A percentile compares a stretch with the other conserved stretches of the same genome.
Conservation (phyloP, 2,797 vertebrate genomes). For the Protosalanx chinensis region DNA sequence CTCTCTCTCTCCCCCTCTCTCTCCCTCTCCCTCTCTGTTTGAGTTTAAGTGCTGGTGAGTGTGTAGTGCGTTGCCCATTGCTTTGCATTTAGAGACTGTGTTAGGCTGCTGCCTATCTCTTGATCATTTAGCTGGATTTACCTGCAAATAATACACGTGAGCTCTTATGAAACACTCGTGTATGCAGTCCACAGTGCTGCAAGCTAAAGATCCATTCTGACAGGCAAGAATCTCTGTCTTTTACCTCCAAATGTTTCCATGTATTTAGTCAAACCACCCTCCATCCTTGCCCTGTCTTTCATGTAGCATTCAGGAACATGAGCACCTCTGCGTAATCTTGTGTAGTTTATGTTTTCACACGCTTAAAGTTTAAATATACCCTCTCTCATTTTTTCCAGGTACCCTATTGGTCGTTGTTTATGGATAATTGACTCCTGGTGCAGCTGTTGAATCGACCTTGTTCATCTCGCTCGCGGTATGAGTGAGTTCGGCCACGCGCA, state of each 20-base stretch:
- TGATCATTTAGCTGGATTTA: no score
- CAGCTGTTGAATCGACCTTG: slow-evolving; percentile 58
- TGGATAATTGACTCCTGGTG: slow-evolving; percentile 60
- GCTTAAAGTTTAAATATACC: slow-evolving; percentile 57
- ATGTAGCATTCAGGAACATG: background rate
- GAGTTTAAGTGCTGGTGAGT: slow-evolving; percentile 57
- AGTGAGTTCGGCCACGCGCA: slow-evolving; percentile 54
- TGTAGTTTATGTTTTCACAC: slow-evolving; percentile 45
- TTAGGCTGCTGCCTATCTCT: background rate
- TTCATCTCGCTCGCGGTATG: slow-evolving; percentile 42
- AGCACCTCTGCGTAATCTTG: background rate
- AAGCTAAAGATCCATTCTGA: background rate
- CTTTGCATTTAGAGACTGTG: slow-evolving; percentile 24
- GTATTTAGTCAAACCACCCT: slow-evolving; percentile 27
- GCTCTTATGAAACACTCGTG: background rate
- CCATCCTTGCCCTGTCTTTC: slow-evolving; percentile 16
- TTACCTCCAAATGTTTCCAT: slow-evolving; percentile 20
- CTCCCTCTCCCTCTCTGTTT: slow-evolving; percentile 41
- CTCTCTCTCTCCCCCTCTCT: slow-evolving; percentile 24
- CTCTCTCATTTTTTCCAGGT: slow-evolving; percentile 62
- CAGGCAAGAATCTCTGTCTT: slow-evolving; percentile 1
- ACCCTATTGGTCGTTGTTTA: slow-evolving; percentile 56
- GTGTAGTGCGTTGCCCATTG: slow-evolving; percentile 32
- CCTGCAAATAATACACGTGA: no score
- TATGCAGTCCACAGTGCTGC: background rate